Percentiles rank a stretch among this genome's conserved stretches.
Evolutionary conservation across 2,888 invertebrate species (phyloP).

Genomic region (Pseudeuparius sepicola): DNA sequence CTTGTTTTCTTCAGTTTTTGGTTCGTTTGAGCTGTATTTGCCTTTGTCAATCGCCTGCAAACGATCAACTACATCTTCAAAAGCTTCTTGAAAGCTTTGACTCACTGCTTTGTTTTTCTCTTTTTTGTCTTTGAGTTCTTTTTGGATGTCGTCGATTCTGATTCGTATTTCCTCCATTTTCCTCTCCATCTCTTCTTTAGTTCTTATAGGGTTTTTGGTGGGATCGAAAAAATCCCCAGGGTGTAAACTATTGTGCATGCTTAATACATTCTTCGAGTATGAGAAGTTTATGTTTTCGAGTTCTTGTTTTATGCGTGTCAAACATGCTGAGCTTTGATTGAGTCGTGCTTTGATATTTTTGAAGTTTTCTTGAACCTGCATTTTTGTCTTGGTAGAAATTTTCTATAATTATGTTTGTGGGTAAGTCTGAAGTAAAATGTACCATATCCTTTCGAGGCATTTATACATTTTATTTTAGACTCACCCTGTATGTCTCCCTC

Average conservation of each 20-base stretch:
- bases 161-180: slow-evolving; percentile 31
- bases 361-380: no score
- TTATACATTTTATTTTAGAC: no score
- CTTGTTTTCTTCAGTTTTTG: slow-evolving; percentile 7
- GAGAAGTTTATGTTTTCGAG: slow-evolving; percentile 35
- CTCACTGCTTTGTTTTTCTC: slow-evolving; percentile 23
- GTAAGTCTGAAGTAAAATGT: no score
- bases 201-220: slow-evolving; percentile 16
- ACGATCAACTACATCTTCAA: slow-evolving; percentile 25
- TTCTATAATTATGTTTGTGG: no score
- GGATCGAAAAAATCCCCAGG: slow-evolving; percentile 19
- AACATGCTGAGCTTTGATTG: slow-evolving; percentile 30
- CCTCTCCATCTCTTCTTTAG: slow-evolving; percentile 31
- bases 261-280: slow-evolving; percentile 30
- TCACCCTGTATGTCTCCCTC: no score
- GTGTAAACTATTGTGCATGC: slow-evolving; percentile 22
- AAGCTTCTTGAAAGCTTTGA: slow-evolving; percentile 26
- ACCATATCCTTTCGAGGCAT: no score
- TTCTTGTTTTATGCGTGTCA: slow-evolving; percentile 32
- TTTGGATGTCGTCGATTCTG: slow-evolving; percentile 28
- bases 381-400: no score
- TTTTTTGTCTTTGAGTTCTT: slow-evolving; percentile 21
- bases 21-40: slow-evolving; percentile 22
- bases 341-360: no score
- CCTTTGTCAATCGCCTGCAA: slow-evolving; percentile 27